Evolutionary conservation across 2,113 vertebrate species (phyloP).

Genomic region (Protomyctophum bolini): DNA sequence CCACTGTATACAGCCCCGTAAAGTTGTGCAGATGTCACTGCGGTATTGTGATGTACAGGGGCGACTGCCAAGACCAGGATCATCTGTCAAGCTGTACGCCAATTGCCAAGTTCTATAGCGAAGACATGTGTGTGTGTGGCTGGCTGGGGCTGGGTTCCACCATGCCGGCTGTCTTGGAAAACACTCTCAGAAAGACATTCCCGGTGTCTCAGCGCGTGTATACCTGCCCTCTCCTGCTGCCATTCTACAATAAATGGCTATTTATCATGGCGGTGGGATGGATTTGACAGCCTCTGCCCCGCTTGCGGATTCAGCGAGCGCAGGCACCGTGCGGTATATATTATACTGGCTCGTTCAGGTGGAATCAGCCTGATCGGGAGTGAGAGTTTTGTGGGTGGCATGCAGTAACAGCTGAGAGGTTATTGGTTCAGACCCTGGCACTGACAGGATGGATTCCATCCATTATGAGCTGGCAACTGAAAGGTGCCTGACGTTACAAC

Average conservation of each 20-base stretch:
- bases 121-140: conserved; percentile 46
- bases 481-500: conserved; percentile 50
- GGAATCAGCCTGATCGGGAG: conserved; percentile 64
- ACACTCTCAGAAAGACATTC: conserved; percentile 58
- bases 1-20: conserved; percentile 36
- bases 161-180: conserved; percentile 55
- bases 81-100: conserved; percentile 66
- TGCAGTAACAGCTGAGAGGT: conserved; percentile 50
- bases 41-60: conserved; percentile 57
- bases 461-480: conserved; percentile 50
- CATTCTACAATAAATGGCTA: conserved; percentile 71
- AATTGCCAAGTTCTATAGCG: conserved; percentile 62
- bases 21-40: conserved; percentile 57
- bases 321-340: conserved; percentile 56
- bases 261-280: conserved; percentile 71
- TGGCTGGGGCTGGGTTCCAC: conserved; percentile 51
- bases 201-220: conserved; percentile 48
- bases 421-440: conserved; percentile 52
- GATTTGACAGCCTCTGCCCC: conserved; percentile 65
- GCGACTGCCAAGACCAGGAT: conserved; percentile 50
- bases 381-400: conserved; percentile 53
- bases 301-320: conserved; percentile 56
- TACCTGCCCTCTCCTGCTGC: conserved; percentile 67
- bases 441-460: conserved; percentile 51
- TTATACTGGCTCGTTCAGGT: conserved; percentile 56